Evolutionary conservation across 2,888 invertebrate genomes (phyloP).

Genomic region (Lypha dubia): DNA sequence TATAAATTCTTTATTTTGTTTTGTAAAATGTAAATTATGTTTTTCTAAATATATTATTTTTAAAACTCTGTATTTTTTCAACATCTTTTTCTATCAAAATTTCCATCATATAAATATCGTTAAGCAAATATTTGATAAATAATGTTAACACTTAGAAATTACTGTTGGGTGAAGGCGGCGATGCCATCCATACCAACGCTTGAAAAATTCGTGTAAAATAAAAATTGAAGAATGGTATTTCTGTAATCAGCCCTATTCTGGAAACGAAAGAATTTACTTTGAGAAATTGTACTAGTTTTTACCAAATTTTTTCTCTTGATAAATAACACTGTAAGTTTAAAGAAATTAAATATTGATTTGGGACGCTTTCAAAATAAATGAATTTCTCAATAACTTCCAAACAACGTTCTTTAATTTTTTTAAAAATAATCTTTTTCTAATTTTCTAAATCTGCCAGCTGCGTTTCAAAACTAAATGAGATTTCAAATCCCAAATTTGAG

Average conservation of each 20-base stretch:
- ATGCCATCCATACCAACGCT: conserved; percentile 74
- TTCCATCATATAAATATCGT: conserved; percentile 44
- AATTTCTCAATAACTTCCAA: no score
- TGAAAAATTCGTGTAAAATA: conserved; percentile 63
- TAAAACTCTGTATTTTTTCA: conserved; percentile 10
- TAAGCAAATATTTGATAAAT: conserved; percentile 20
- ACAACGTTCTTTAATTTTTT: no score
- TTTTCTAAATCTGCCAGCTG: no score
- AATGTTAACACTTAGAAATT: background rate
- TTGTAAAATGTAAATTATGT: conserved; percentile 51
- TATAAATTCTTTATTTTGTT: conserved; percentile 2
- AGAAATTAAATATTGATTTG: no score
- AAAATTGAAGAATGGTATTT: background rate
- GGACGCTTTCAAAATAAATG: no score
- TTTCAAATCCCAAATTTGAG: no score
- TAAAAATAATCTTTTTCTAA: no score
- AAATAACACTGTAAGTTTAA: no score
- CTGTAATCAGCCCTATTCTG: conserved; percentile 26
- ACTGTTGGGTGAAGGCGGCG: conserved; percentile 49
- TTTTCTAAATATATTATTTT: conserved; percentile 27
- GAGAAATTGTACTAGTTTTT: no score
- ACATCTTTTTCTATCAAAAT: background rate
- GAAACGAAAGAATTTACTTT: background rate
- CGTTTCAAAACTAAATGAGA: no score
- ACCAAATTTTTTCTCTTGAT: no score